These are phyloP conservation scores for Ageneiosus marmoratus DNA, from an alignment of 2,113 vertebrate species.

Conservation along the genomic window DNA sequence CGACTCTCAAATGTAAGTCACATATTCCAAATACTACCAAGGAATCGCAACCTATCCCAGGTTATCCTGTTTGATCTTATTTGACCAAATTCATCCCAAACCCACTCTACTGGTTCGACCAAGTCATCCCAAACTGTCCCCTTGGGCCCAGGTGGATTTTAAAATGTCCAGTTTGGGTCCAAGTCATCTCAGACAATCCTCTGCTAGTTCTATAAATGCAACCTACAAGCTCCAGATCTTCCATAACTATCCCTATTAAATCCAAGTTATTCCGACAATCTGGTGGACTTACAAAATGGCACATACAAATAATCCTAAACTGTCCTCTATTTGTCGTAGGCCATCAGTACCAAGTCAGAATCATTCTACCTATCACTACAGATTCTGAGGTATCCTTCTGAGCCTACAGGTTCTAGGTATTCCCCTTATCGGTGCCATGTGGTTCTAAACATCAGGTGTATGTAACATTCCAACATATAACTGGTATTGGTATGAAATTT, in stretches of 20 bases:
- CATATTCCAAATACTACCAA: no score
- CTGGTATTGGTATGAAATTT: neutral
- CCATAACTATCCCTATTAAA: neutral
- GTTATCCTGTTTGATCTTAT: neutral
- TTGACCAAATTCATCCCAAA: neutral
- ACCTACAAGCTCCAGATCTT: neutral
- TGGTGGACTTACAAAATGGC: neutral
- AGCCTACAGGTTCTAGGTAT: neutral
- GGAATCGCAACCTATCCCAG: neutral
- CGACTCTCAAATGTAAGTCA: no score
- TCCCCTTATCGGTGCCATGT: neutral
- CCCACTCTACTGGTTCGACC: neutral
- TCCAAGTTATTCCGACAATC: neutral
- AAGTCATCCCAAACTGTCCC: neutral
- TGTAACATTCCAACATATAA: neutral
- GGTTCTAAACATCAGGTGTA: neutral
- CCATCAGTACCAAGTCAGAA: neutral
- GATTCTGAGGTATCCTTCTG: neutral
- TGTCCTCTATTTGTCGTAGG: no score
- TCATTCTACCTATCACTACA: neutral
- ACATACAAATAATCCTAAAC: neutral
- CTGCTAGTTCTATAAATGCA: neutral
- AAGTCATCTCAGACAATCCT: neutral
- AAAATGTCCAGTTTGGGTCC: neutral
- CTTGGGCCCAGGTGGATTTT: neutral